phyloP scores from a whole-genome alignment of 2,797 vertebrate genomes.

The Platyrinchus mystaceus region DNA sequence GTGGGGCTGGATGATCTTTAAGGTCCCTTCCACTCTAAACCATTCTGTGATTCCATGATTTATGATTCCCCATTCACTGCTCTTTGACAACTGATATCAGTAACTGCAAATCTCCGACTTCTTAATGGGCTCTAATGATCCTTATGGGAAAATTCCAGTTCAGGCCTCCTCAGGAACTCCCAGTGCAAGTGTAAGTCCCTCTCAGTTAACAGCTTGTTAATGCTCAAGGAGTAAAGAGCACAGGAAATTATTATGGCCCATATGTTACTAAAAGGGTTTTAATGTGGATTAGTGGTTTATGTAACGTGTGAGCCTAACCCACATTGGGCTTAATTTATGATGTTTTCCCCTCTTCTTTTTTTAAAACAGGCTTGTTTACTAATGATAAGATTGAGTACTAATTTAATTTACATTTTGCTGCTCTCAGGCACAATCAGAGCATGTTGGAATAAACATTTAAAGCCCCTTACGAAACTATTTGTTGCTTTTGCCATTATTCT shows the following conservation, averaged over 20 bases:
- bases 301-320: constrained; percentile 13
- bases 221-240: not conserved
- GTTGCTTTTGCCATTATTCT: constrained; percentile 22
- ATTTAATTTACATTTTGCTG: constrained; percentile 56
- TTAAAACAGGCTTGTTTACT: constrained; percentile 33
- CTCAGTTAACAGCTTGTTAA: constrained; percentile 37
- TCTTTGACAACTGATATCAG: not conserved
- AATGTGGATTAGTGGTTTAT: constrained; percentile 56
- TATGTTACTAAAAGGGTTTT: constrained; percentile 56
- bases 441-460: not conserved
- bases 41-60: rapidly evolving
- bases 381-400: constrained; percentile 28
- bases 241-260: constrained; percentile 39
- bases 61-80: not conserved
- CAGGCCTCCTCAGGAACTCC: not conserved
- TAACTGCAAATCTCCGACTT: not conserved
- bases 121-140: not conserved
- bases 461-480: constrained; percentile 22
- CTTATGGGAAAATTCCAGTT: not conserved
- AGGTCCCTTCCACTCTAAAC: not conserved
- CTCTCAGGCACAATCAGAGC: not conserved
- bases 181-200: not conserved
- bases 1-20: not conserved
- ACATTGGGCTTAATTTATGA: constrained; percentile 47
- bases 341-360: not conserved